phyloP scores from a whole-genome alignment of 2,113 vertebrate species.

The Galbula dea region DNA sequence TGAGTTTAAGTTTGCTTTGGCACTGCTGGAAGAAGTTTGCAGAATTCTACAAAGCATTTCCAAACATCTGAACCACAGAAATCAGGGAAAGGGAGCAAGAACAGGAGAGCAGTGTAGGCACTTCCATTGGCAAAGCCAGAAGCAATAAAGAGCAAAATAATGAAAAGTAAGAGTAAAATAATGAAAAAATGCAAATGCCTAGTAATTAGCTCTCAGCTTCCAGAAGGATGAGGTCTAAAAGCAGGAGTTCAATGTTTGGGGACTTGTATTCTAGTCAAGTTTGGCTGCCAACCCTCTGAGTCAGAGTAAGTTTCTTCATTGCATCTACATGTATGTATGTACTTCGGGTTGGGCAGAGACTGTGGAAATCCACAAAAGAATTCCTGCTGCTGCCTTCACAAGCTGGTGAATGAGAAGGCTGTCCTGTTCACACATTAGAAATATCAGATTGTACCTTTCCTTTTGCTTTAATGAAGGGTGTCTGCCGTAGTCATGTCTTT shows the following conservation, averaged over 20 bases:
- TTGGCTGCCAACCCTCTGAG: background rate
- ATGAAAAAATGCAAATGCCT: background rate
- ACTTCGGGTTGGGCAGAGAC: background rate
- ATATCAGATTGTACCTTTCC: background rate
- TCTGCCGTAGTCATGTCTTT: background rate
- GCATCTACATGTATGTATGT: background rate
- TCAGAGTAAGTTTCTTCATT: background rate
- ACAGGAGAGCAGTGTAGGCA: background rate
- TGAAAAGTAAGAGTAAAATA: background rate
- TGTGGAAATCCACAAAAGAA: background rate
- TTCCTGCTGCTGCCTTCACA: background rate
- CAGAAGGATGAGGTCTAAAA: background rate
- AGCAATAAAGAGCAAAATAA: background rate
- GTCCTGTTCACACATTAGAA: background rate
- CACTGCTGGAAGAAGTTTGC: background rate
- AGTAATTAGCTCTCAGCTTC: background rate
- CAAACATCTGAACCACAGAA: conserved; percentile 27
- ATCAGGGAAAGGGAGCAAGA: background rate
- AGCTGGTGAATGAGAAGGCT: background rate
- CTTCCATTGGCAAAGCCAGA: background rate
- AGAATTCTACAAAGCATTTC: conserved; percentile 20
- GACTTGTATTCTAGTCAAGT: background rate
- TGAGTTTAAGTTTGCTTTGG: conserved; percentile 63
- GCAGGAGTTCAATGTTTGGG: background rate
- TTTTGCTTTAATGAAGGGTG: background rate